These are phyloP conservation scores for Philereme vetulata DNA, from an alignment of 2,888 invertebrate species.

Conservation along the genomic window DNA sequence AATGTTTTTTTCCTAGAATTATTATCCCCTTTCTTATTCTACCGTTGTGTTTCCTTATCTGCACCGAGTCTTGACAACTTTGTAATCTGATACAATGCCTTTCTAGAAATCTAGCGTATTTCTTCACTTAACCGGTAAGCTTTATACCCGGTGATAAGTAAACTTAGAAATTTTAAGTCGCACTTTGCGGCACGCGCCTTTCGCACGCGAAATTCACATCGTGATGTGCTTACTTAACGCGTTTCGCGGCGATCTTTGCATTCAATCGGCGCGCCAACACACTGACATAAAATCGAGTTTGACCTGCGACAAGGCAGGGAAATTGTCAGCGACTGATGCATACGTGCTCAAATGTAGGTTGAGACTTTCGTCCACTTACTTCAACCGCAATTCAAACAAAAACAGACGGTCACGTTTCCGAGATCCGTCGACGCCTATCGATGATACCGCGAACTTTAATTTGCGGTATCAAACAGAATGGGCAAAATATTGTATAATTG, in stretches of 20 bases:
- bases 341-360: slow-evolving; percentile 74
- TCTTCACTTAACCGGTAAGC: slow-evolving; percentile 24
- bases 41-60: slow-evolving; percentile 33
- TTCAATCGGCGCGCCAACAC: slow-evolving; percentile 72
- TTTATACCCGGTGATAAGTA: slow-evolving; percentile 37
- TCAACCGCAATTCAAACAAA: slow-evolving; percentile 76
- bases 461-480: slow-evolving; percentile 48
- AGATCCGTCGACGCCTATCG: slow-evolving; percentile 57
- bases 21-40: slow-evolving; percentile 28
- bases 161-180: slow-evolving; percentile 55
- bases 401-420: slow-evolving; percentile 68
- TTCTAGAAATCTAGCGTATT: slow-evolving; percentile 26
- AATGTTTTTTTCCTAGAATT: slow-evolving; percentile 39
- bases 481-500: slow-evolving; percentile 53
- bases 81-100: slow-evolving; percentile 24
- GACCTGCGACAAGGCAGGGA: slow-evolving; percentile 68
- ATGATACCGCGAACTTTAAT: slow-evolving; percentile 58
- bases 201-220: slow-evolving; percentile 62
- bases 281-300: slow-evolving; percentile 69
- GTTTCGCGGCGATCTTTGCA: slow-evolving; percentile 67
- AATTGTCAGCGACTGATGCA: slow-evolving; percentile 69
- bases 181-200: slow-evolving; percentile 59
- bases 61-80: slow-evolving; percentile 20
- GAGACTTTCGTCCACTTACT: slow-evolving; percentile 73
- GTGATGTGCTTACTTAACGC: slow-evolving; percentile 57